Conservation (phyloP, 1,140 invertebrate genomes). For the Zaprionus capensis region DNA sequence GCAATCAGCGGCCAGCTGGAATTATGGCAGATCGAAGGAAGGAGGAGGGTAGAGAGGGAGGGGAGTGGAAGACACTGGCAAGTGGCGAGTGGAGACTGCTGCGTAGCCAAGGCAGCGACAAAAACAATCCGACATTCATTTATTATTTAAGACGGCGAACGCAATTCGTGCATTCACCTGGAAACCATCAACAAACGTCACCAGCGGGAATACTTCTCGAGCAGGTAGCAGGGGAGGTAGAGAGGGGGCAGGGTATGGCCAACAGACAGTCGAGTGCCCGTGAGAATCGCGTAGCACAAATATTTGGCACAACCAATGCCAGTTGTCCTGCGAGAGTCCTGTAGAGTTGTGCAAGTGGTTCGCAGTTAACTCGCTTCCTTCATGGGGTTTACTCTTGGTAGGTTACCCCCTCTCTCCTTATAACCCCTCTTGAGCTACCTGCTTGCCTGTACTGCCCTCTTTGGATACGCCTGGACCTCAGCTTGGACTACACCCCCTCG, state of each 20-base stretch:
- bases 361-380: conserved; percentile 45
- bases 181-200: conserved; percentile 83
- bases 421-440: not conserved
- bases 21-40: conserved; percentile 63
- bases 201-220: conserved; percentile 69
- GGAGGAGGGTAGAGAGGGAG: not conserved
- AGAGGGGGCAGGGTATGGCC: conserved; percentile 12
- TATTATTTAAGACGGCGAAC: conserved; percentile 81
- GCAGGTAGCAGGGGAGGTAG: not conserved
- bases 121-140: conserved; percentile 82
- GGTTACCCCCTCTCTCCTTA: not conserved
- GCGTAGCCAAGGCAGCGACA: conserved; percentile 40
- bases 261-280: conserved; percentile 34
- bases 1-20: conserved; percentile 75
- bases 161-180: conserved; percentile 83
- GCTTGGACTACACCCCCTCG: not conserved
- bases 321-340: conserved; percentile 32
- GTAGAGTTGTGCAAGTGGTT: conserved; percentile 7
- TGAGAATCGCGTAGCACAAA: conserved; percentile 68
- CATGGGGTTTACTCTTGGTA: not conserved
- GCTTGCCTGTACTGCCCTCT: not conserved
- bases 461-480: not conserved
- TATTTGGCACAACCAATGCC: conserved; percentile 55
- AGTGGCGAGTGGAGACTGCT: conserved; percentile 15
- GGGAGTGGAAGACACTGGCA: not conserved